Evolutionary conservation across 2,797 vertebrate species (phyloP).

Genomic region (Oreochromis grahami): DNA sequence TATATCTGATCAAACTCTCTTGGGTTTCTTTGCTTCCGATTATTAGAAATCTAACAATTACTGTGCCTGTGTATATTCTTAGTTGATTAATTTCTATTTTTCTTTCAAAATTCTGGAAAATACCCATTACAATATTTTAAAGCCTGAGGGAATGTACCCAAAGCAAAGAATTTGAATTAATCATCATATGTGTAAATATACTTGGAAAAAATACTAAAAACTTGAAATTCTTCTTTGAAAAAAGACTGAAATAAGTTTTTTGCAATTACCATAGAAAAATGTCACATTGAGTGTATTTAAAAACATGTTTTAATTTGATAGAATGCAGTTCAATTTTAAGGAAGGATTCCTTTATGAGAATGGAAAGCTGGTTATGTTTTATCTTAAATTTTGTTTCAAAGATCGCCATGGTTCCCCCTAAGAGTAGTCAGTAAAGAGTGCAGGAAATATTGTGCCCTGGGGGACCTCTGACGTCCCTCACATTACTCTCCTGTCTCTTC

Average conservation of each 20-base stretch:
- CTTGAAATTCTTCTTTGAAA: not conserved
- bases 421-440: not conserved
- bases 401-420: accelerated
- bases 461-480: not conserved
- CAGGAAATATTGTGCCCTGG: not conserved
- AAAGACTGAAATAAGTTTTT: not conserved
- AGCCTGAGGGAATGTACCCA: accelerated
- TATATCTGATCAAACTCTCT: not conserved
- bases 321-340: not conserved
- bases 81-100: not conserved
- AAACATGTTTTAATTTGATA: not conserved
- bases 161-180: not conserved
- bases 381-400: not conserved
- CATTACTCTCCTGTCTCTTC: not conserved
- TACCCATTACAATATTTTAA: not conserved
- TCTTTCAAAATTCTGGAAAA: not conserved
- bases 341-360: not conserved
- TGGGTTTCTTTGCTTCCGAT: too few relatives aligned
- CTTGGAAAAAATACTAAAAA: not conserved
- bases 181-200: not conserved
- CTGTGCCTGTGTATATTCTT: not conserved
- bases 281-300: not conserved
- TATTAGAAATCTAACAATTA: not conserved
- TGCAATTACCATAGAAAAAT: not conserved
- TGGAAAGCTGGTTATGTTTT: not conserved